Conservation (phyloP, 1,140 invertebrate species). For the Philopotamus ludificatus region DNA sequence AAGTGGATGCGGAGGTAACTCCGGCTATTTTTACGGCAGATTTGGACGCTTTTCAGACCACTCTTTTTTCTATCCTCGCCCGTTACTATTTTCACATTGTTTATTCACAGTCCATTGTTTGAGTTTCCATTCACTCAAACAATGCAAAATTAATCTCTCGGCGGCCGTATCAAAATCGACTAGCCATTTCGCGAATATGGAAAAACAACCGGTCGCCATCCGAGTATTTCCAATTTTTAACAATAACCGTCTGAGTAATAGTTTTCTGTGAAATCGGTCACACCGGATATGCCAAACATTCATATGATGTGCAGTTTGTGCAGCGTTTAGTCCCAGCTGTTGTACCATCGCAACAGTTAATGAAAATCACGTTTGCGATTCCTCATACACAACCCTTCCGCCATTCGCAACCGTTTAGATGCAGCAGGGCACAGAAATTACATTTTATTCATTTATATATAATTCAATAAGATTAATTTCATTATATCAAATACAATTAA, state of each 20-base stretch:
- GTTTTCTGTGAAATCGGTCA: too few relatives aligned
- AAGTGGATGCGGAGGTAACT: slow-evolving; percentile 4
- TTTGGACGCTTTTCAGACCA: slow-evolving; percentile 12
- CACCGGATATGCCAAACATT: too few relatives aligned
- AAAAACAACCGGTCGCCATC: neutral
- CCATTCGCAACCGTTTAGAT: neutral
- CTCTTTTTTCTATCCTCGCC: slow-evolving; percentile 17
- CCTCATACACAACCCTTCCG: slow-evolving; percentile 10
- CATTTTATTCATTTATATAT: too few relatives aligned
- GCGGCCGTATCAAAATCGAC: slow-evolving; percentile 23
- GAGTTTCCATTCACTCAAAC: slow-evolving; percentile 20
- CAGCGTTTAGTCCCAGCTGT: slow-evolving; percentile 22
- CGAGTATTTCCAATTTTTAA: neutral
- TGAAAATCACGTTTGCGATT: slow-evolving; percentile 22
- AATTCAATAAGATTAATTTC: too few relatives aligned
- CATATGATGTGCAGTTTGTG: too few relatives aligned
- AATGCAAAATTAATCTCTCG: slow-evolving; percentile 30
- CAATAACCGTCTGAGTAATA: neutral
- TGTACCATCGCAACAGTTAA: slow-evolving; percentile 23
- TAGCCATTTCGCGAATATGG: neutral
- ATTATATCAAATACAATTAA: too few relatives aligned
- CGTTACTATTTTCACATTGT: slow-evolving; percentile 22
- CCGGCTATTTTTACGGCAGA: slow-evolving; percentile 15
- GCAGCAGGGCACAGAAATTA: too few relatives aligned
- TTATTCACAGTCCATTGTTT: slow-evolving; percentile 23